Evolutionary conservation across 2,888 invertebrate species (phyloP).

Genomic region (Catocala sponsa): DNA sequence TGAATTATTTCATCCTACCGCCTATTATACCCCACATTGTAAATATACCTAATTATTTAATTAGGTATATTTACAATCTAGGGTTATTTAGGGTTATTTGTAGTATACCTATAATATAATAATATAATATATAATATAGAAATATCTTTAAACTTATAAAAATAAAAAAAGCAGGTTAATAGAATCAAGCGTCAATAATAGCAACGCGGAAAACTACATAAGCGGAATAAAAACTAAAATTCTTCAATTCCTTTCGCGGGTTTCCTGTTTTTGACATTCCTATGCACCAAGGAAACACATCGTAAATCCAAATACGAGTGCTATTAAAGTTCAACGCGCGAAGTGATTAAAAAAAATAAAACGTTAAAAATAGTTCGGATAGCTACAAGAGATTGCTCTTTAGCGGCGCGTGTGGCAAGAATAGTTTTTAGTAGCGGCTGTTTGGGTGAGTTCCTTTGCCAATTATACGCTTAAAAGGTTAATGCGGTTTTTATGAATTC

Average conservation of each 20-base stretch:
- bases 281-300: conserved; percentile 37
- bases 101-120: too few relatives aligned
- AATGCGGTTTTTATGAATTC: conserved; percentile 23
- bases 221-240: conserved; percentile 4
- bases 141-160: not conserved
- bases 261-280: conserved; percentile 50
- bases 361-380: conserved; percentile 46
- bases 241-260: conserved; percentile 24
- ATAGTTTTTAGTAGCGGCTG: conserved; percentile 32
- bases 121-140: too few relatives aligned
- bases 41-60: too few relatives aligned
- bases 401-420: conserved; percentile 49
- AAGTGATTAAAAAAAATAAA: conserved; percentile 38
- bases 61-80: too few relatives aligned
- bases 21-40: too few relatives aligned
- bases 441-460: conserved; percentile 40
- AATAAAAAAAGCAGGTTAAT: not conserved
- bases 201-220: conserved; percentile 29
- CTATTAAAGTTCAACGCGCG: conserved; percentile 43
- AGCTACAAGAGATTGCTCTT: conserved; percentile 59
- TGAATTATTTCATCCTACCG: too few relatives aligned
- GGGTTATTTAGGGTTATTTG: too few relatives aligned
- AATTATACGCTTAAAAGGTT: conserved; percentile 23
- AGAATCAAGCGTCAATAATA: conserved; percentile 9
- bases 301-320: conserved; percentile 53